Conservation (phyloP, 2,888 invertebrate species). For the Ophion ellenae region DNA sequence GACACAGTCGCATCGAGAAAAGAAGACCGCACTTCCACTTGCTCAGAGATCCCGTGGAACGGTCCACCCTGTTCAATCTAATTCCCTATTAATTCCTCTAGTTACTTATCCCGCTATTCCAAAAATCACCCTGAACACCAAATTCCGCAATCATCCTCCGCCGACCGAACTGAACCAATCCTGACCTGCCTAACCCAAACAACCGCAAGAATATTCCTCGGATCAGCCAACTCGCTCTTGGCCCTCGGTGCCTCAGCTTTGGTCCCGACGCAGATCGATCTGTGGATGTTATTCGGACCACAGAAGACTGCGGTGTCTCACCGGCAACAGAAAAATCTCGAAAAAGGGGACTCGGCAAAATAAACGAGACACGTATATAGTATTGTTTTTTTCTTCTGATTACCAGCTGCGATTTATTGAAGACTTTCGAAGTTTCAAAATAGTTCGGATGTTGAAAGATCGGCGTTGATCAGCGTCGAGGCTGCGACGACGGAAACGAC, state of each 20-base stretch:
- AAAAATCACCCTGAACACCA: not conserved
- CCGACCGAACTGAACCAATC: too few species aligned
- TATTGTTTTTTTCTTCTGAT: slow-evolving; percentile 67
- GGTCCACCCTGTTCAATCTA: not conserved
- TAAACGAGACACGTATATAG: slow-evolving; percentile 55
- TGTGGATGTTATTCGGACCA: not conserved
- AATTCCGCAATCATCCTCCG: not conserved
- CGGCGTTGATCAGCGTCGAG: slow-evolving; percentile 33
- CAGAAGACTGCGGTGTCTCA: not conserved
- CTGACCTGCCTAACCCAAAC: not conserved
- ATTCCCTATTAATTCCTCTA: not conserved
- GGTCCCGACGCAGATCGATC: not conserved
- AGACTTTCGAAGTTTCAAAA: slow-evolving; percentile 39
- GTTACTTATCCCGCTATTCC: not conserved
- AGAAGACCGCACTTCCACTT: not conserved
- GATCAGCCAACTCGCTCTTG: not conserved
- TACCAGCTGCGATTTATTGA: slow-evolving; percentile 79
- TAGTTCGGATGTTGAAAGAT: slow-evolving; percentile 3
- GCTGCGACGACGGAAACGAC: slow-evolving; percentile 32
- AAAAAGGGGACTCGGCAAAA: slow-evolving; percentile 31
- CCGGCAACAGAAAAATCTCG: not conserved
- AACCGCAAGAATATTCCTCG: not conserved
- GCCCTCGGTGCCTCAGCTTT: not conserved
- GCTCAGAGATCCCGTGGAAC: not conserved
- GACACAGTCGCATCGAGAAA: not conserved